A percentile compares a stretch with the other conserved stretches of the same genome.
phyloP scores from a whole-genome alignment of 2,888 invertebrate species.

The Bhutanitis thaidina region DNA sequence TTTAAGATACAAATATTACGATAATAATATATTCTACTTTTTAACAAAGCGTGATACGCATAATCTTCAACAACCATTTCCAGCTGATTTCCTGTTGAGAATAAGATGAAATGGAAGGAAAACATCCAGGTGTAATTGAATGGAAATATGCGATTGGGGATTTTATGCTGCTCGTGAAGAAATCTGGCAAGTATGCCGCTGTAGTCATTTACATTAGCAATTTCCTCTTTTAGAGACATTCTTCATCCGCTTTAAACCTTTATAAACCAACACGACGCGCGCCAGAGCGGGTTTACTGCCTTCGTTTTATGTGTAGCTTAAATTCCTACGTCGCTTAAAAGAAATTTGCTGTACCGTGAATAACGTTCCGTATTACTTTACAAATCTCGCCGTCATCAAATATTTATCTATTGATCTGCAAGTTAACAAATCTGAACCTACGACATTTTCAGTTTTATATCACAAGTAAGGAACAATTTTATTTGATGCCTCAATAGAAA shows the following conservation, averaged over 20 bases:
- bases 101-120: conserved; percentile 25
- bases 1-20: no score
- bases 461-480: no score
- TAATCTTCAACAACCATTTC: conserved; percentile 7
- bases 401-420: background rate
- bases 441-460: no score
- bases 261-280: conserved; percentile 15
- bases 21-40: no score
- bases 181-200: conserved; percentile 22
- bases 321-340: conserved; percentile 16
- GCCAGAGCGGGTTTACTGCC: conserved; percentile 12
- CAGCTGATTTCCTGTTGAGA: conserved; percentile 21
- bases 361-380: conserved; percentile 2
- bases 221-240: conserved; percentile 25
- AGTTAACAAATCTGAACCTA: no score
- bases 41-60: no score
- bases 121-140: conserved; percentile 29
- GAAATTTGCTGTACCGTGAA: conserved; percentile 10
- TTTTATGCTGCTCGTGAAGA: conserved; percentile 22
- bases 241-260: conserved; percentile 18
- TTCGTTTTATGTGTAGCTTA: conserved; percentile 19
- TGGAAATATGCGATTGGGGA: conserved; percentile 27
- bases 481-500: no score
- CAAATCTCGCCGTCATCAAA: background rate
- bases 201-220: conserved; percentile 27